Base-by-base conservation (phyloP, 2,888 invertebrate species). In the Plemyria rubiginata region DNA sequence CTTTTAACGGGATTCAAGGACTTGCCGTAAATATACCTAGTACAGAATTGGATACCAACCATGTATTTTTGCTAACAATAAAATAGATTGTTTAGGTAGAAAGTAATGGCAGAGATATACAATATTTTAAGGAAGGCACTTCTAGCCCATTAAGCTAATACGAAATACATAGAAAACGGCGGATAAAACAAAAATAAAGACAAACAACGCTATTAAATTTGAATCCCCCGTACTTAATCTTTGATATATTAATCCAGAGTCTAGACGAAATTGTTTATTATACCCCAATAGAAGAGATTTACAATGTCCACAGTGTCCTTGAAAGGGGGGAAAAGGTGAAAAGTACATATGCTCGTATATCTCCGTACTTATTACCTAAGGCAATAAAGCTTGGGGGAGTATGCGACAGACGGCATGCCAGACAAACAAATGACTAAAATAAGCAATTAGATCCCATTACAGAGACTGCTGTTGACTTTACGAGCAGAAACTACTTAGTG, bases 201-300 rank as follows among this genome's bases (percentile, higher is more conserved):
- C 74, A 79, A 78, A 77, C 75, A 77, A 72, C 53, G 62, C 73
- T 72, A 80, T 79, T 77, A 80, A 75, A 79, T 76, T 79, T 74
- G 73, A 73, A 76, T 75, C 73, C 72, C 74, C 71, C 67, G 62
- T 68, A 72, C 71, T 68, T 67, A 67, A 73, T 60, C 68, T 73
- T 69, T 77, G 78, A 80, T 77, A 71, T 76, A 76, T 78, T 75
- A 72, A 70, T 68, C 72, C 66, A 70, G 53, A 62, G 82, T 84
- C 83, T 84, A 84, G 84, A 85, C 82, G 66, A 76, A 77, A 80
- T 78, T 76, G 75, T 82, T 79, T 81, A 80, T 78, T 73, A 67
- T 73, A 76, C 74, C 75, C 72, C 80, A 75, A 81, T 74, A 72
- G 69, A 71, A 71, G 73, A 73, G 69, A 78, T 77, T 80, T 74